Conservation (phyloP, 2,888 invertebrate genomes). For the Conomelus anceps region DNA sequence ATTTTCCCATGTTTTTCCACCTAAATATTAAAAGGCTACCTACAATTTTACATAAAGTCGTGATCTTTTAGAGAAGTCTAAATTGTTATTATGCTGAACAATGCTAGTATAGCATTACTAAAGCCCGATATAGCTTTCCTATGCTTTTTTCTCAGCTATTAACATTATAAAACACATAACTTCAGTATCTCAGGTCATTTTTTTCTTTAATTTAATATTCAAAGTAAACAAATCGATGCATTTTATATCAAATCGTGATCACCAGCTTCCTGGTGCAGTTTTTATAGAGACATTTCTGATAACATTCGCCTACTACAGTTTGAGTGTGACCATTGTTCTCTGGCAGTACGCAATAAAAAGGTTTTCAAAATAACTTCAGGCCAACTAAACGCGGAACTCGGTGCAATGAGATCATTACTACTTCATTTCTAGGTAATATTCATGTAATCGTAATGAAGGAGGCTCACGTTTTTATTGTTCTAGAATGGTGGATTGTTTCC, state of each 20-base stretch:
- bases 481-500: neutral
- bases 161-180: neutral
- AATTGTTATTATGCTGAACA: neutral
- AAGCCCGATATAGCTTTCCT: too few relatives aligned
- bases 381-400: neutral
- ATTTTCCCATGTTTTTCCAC: neutral
- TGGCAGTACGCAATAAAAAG: neutral
- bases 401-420: neutral
- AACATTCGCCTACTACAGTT: neutral
- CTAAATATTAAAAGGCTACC: neutral
- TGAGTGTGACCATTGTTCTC: neutral
- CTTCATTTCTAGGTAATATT: neutral
- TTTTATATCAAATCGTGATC: neutral
- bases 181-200: neutral
- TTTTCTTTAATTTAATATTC: neutral
- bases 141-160: neutral
- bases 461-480: neutral
- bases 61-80: neutral
- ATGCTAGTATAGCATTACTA: too few relatives aligned
- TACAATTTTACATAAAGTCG: neutral
- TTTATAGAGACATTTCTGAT: neutral
- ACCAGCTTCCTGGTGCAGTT: neutral
- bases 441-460: neutral
- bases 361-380: neutral
- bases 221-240: neutral